Evolutionary conservation across 1,140 invertebrate species (phyloP), one percentile per base, ranked within the genome.

Genomic region (Bombus sibiricus): DNA sequence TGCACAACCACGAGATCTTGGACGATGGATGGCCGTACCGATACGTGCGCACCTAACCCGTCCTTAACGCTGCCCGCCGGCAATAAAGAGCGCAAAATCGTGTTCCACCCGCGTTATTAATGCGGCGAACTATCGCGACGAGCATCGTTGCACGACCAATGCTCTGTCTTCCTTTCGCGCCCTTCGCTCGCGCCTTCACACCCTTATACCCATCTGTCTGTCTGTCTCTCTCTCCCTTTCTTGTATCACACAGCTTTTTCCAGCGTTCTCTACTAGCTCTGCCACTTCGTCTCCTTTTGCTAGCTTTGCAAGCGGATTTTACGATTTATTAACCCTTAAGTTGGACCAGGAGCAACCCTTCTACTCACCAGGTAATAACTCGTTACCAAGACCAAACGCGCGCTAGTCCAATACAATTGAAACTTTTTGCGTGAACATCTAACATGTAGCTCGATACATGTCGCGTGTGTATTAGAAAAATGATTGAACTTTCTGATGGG

Each of bases 51-150:
- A 43, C 41, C 82, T 87, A 75, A 76, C 82, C 81, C 79, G 85
- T 85, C 81, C 84, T 83, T 79, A 90, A 86, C 87, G 87, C 41
- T 78, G 86, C 75, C 88, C 85, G 59, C 78, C 83, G 88, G 85
- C 89, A 91, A 90, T 87, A 90, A 91, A 91, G 88, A 91, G 82
- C 90, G 82, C 83, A 85, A 91, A 91, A 91, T 87, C 90, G 83
- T 91, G 89, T 91, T 81, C 81, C 89, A 88, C 25, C 82, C 83
- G 83, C 74, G 88, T 89, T 91, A 91, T 91, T 91, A 91, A 91
- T 91, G 89, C 84, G 77, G 71, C 68, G 72, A 89, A 85, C 88
- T 90, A 91, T 90, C 89, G 85, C 87, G 71, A 73, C 76, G 84
- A 86, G 86, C 86, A 85, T 86, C 90, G 81, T 83, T 75, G 62